Base-by-base conservation (phyloP, 2,113 vertebrate species). In the Tiliqua scincoides region DNA sequence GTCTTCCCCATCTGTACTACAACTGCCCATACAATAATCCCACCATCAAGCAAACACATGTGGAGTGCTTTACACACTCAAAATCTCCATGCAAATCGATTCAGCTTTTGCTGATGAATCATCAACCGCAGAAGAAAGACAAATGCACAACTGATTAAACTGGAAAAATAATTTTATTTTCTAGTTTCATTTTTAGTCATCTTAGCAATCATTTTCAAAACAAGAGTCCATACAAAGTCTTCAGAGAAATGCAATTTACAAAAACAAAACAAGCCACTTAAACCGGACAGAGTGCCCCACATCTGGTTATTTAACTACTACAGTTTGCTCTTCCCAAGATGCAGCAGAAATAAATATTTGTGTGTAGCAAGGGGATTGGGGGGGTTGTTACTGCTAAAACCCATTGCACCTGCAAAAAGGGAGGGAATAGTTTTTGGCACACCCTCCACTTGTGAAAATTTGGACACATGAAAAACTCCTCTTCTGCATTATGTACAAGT, bases 121-220 rank as follows among this genome's bases (percentile, higher is more conserved):
- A n/a, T n/a, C n/a, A n/a, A n/a, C n/a, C n/a, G n/a, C n/a, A 15
- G n/a, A 67, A 84, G 3, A 23, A 14, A 40, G 35, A 11, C 43
- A 70, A 71, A 61, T 11, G 9, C 27, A 72, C 12, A 52, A 57
- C 67, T n/a, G n/a, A 72, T 37, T 86, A 63, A 86, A 86, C 84
- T 79, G 62, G 62, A 76, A 82, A 82, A 76, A 76, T 70, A 77
- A 59, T 67, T 76, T 78, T 35, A 71, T 87, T 87, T 72, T 78
- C 57, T 87, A 72, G 57, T 63, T 63, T 68, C 74, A 73, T 80
- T 88, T n/a, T 84, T 79, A 93, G 68, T n/a, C 37, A 82, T 79
- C 61, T 71, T 25, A 63, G 43, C 82, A 0, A 0, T 21, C 37
- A 0, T 80, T 82, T 86, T 52, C 57, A 86, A 48, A 79, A 37